phyloP scores from a whole-genome alignment of 2,888 invertebrate species.

The Eupithecia exiguata region DNA sequence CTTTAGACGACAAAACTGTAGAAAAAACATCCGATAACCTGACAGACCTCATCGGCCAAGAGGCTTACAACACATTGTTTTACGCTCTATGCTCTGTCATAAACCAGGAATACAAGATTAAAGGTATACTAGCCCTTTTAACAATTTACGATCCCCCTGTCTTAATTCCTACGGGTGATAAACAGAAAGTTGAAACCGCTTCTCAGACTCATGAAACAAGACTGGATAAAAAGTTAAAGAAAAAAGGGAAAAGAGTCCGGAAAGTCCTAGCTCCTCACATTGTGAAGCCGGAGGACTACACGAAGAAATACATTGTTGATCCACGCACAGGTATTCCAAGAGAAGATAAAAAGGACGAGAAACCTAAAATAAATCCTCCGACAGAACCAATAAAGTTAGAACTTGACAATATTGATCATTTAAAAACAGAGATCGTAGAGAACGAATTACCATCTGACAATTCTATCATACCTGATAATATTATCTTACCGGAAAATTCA shows the following conservation, averaged over 20 bases:
- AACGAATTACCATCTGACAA: background rate
- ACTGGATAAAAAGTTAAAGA: conserved; percentile 40
- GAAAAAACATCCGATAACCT: conserved; percentile 65
- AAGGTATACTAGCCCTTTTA: conserved; percentile 63
- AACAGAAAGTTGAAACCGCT: background rate
- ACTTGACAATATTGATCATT: background rate
- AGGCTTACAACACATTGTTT: conserved; percentile 65
- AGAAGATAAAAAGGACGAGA: background rate
- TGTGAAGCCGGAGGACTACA: conserved; percentile 41
- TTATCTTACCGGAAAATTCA: background rate
- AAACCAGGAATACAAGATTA: conserved; percentile 63
- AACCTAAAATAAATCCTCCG: background rate
- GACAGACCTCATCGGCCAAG: conserved; percentile 65
- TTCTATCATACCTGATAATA: background rate
- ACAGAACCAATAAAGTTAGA: background rate
- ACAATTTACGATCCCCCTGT: conserved; percentile 35
- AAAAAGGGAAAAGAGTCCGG: conserved; percentile 43
- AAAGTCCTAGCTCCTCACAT: conserved; percentile 59
- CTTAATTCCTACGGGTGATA: background rate
- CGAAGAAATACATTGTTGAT: conserved; percentile 16
- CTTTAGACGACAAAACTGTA: conserved; percentile 32
- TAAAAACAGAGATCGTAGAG: background rate
- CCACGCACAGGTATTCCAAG: background rate
- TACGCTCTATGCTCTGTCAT: conserved; percentile 66
- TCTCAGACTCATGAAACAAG: conserved; percentile 59